Evolutionary conservation across 30 jellyfish, hydroid and myxozoan species (phyloP).

Genomic region (Mastigias papua): DNA sequence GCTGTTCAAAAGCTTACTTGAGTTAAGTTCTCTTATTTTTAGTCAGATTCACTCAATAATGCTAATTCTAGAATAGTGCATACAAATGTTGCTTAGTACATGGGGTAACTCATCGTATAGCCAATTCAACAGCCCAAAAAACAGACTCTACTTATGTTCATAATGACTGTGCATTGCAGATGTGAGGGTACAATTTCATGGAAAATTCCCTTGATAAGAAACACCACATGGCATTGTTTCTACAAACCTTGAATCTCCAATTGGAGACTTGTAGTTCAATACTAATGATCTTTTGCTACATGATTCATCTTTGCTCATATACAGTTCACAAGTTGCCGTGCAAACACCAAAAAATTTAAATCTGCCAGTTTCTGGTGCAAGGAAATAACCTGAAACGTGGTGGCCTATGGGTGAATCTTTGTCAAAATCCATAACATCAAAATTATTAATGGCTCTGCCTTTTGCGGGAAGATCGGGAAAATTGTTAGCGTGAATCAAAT

Average conservation of each 20-base stretch:
- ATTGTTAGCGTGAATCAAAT: constrained; percentile 55
- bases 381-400: constrained; percentile 88
- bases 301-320: constrained; percentile 89
- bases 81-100: no score
- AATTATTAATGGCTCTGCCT: constrained; percentile 79
- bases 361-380: constrained; percentile 97
- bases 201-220: neutral
- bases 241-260: constrained; percentile 54
- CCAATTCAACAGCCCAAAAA: no score
- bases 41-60: no score
- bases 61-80: no score
- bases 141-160: no score
- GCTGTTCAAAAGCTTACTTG: no score
- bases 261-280: constrained; percentile 69
- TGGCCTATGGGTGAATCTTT: constrained; percentile 82
- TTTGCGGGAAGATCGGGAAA: constrained; percentile 88
- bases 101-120: no score
- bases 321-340: constrained; percentile 86
- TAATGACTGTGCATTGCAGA: no score
- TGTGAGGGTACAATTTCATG: no score
- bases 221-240: neutral
- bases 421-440: constrained; percentile 73
- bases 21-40: no score
- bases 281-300: constrained; percentile 85
- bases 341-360: constrained; percentile 93